phyloP scores from a whole-genome alignment of 2,888 invertebrate genomes.

The Drosophila merina region DNA sequence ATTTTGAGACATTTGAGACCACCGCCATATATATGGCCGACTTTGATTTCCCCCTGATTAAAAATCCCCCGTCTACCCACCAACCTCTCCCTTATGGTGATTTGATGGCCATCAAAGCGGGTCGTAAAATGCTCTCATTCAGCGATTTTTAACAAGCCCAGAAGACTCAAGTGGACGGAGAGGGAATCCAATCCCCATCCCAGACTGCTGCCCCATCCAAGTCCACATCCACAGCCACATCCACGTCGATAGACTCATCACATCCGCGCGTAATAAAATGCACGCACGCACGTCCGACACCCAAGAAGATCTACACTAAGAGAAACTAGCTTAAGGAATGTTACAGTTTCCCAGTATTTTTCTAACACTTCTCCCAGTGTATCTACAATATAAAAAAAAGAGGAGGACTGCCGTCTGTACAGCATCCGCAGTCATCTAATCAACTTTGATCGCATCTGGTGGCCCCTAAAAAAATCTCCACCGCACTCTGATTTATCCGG shows the following conservation, averaged over 20 bases:
- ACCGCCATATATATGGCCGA: not conserved
- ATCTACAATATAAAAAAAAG: not conserved
- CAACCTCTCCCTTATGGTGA: conserved; percentile 7
- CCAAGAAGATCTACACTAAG: conserved; percentile 19
- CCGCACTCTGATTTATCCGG: conserved; percentile 30
- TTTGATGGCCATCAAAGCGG: conserved; percentile 36
- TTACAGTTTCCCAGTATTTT: not conserved
- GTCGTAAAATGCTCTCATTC: conserved; percentile 41
- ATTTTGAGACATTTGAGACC: conserved; percentile 1
- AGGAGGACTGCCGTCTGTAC: not conserved
- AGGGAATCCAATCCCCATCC: not conserved
- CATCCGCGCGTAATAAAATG: conserved; percentile 76
- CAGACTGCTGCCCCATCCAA: not conserved
- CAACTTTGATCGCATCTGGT: conserved; percentile 65
- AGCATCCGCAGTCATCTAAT: conserved; percentile 62
- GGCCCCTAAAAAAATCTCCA: conserved; percentile 42
- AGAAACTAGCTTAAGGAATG: not conserved
- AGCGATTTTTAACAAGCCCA: conserved; percentile 44
- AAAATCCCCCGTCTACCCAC: not conserved
- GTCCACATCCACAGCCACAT: not conserved
- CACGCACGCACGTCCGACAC: conserved; percentile 74
- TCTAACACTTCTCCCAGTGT: not conserved
- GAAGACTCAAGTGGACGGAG: conserved; percentile 21
- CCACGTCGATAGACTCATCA: conserved; percentile 69
- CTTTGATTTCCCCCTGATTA: conserved; percentile 38